phyloP scores from a whole-genome alignment of 2,113 vertebrate genomes.

The Gorsachius goisagi region DNA sequence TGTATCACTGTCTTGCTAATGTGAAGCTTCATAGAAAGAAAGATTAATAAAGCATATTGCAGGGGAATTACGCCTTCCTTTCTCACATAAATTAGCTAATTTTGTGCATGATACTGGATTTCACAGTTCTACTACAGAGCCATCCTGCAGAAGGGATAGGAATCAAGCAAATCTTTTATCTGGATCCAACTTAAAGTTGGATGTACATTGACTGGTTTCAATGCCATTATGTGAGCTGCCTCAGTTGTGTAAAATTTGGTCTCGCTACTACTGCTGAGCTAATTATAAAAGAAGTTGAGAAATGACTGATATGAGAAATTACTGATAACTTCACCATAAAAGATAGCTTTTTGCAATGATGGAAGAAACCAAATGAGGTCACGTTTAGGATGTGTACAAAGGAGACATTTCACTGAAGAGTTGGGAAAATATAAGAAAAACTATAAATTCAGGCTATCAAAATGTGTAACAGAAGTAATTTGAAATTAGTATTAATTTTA shows the following conservation, averaged over 20 bases:
- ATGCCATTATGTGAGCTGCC: background rate
- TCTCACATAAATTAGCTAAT: background rate
- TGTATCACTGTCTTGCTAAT: background rate
- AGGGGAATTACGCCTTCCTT: background rate
- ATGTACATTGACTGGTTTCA: background rate
- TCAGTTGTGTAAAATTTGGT: background rate
- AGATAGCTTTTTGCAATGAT: background rate
- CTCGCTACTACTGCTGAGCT: accelerated
- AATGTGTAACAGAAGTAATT: background rate
- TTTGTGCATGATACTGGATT: background rate
- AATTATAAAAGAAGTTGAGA: background rate
- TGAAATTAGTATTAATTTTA: background rate
- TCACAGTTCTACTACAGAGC: background rate
- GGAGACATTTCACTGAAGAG: background rate
- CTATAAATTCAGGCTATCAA: background rate
- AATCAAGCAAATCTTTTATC: background rate
- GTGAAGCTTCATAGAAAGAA: background rate
- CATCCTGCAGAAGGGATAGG: background rate
- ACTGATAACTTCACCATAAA: background rate
- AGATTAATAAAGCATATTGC: background rate
- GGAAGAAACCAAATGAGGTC: background rate
- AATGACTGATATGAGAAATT: background rate
- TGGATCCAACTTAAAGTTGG: background rate
- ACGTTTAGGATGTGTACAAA: accelerated
- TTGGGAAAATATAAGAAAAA: background rate